These are phyloP conservation scores for Phrynosoma platyrhinos DNA, from an alignment of 2,113 vertebrate genomes.

Conservation along the genomic window DNA sequence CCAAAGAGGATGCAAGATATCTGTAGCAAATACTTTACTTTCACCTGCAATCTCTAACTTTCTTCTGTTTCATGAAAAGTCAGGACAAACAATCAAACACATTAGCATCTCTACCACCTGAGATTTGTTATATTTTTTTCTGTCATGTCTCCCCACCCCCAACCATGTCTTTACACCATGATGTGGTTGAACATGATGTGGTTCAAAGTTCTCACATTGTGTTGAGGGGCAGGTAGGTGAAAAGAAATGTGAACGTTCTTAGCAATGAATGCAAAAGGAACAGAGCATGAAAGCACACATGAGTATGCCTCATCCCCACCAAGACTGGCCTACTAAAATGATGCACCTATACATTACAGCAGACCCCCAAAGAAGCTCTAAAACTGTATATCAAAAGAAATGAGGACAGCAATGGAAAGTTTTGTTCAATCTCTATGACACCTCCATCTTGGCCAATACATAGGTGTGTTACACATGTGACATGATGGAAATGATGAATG, in stretches of 20 bases:
- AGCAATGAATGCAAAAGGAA: not conserved
- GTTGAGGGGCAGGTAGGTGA: not conserved
- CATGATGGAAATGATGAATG: no score
- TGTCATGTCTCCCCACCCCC: not conserved
- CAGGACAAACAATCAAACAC: not conserved
- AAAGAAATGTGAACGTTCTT: fast-evolving
- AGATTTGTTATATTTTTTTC: not conserved
- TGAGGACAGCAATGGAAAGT: not conserved
- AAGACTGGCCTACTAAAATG: fast-evolving
- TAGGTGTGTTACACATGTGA: not conserved
- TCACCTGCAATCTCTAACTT: not conserved
- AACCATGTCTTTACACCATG: not conserved
- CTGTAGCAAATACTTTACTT: not conserved
- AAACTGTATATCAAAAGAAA: not conserved
- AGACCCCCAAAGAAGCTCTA: not conserved
- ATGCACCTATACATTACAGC: not conserved
- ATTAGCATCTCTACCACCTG: not conserved
- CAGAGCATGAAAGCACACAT: not conserved
- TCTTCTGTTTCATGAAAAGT: not conserved
- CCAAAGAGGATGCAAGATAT: not conserved
- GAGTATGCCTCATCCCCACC: fast-evolving
- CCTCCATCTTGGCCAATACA: not conserved
- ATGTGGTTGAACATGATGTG: not conserved
- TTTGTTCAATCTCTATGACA: no score
- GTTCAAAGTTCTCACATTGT: not conserved